A percentile compares a stretch with the other conserved stretches of the same genome.
phyloP scores from a whole-genome alignment of 2,113 vertebrate species.

The Campylorhamphus procurvoides region DNA sequence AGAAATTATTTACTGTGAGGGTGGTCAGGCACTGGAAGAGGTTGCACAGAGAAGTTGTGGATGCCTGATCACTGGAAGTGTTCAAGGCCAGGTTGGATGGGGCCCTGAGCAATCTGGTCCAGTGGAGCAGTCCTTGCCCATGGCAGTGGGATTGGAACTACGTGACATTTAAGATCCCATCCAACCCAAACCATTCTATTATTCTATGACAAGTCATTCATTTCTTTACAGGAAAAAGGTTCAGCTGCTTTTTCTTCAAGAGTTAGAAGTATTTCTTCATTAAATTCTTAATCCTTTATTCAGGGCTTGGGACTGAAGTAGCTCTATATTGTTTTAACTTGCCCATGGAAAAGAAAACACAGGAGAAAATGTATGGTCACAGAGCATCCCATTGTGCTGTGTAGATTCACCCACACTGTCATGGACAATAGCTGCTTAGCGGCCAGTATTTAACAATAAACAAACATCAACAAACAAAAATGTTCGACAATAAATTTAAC shows the following conservation, averaged over 20 bases:
- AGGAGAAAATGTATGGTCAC: neutral
- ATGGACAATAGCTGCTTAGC: constrained; percentile 22
- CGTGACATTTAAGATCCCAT: neutral
- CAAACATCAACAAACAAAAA: neutral
- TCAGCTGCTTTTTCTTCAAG: neutral
- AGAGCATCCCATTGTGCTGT: neutral
- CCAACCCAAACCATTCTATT: neutral
- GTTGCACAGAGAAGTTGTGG: neutral
- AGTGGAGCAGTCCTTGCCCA: neutral
- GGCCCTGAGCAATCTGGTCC: neutral
- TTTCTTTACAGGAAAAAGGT: neutral
- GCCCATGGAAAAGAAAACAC: neutral
- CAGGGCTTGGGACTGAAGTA: neutral
- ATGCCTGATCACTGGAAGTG: neutral
- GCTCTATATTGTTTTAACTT: neutral
- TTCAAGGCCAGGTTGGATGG: neutral
- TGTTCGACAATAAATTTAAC: neutral
- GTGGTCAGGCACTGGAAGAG: neutral
- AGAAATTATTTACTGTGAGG: neutral
- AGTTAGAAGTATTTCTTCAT: neutral
- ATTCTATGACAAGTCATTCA: neutral
- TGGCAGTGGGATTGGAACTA: neutral
- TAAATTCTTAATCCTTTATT: neutral
- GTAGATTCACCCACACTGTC: neutral
- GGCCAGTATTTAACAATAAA: constrained; percentile 23